Base-by-base conservation (phyloP, 64 coral and sea anemone genomes). In the Porites lutea region DNA sequence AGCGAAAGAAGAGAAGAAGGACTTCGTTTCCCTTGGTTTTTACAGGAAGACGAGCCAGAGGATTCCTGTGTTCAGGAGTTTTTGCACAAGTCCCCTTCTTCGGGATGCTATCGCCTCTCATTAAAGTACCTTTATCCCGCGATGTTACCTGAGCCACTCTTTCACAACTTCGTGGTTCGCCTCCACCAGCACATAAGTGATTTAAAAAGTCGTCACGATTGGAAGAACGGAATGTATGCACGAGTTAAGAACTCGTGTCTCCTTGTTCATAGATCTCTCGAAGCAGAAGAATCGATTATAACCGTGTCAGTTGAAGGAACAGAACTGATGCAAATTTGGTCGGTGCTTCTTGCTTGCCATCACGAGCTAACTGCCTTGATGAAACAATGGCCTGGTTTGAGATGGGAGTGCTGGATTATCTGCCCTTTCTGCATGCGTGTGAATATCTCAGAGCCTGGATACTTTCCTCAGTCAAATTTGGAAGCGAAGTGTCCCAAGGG, bases 1-100 rank as follows among this genome's bases (percentile, higher is more conserved):
- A 53, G 49, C 6, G 64, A 59, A 2, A 62, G 15, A 65, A 54
- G 69, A 16, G 37, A 71, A 10, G 77, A 18, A 7, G 68, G 79
- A 14, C 83, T 89, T 79, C 51, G 87, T 57, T 95, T 95, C 85
- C 93, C 93, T 46, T 95, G 88, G 81, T 95, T 95, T 45, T 72
- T 95, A 62, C 86, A 71, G 15, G 93, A 90, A 54, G 57, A 63
- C 0, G 68, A 71, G 0, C 81, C 93, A 49, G 6, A 20, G 5
- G 85, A 57, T 43, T 8, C 68, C 37, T 52, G 4, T 67, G 19
- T 55, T 10, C 71, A 72, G 50, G 18, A 72, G 49, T 50, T 52
- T 19, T 70, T 52, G 8, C 80, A 64, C 59, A 23, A 44, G 11
- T 37, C 43, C 10, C 93, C 72, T n/a, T 8, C 11, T 44, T 6